Percentiles rank a stretch among this genome's conserved stretches.
These are phyloP conservation scores for Orchestes rusci DNA, from an alignment of 2,888 invertebrate genomes.

Conservation along the genomic window DNA sequence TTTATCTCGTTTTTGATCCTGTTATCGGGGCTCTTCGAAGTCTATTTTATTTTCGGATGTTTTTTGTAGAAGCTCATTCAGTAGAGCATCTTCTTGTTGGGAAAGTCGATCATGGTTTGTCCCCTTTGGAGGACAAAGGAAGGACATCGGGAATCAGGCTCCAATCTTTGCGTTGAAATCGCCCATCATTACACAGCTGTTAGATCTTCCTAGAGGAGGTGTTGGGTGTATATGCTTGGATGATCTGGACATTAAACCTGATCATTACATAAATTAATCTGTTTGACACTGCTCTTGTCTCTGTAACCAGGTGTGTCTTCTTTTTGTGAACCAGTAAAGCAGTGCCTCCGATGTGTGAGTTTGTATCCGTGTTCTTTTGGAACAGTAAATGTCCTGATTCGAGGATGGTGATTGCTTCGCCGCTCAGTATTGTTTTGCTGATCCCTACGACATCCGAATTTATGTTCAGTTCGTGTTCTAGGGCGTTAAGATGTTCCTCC, in stretches of 20 bases:
- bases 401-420: not conserved
- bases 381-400: not conserved
- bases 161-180: not conserved
- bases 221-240: not conserved
- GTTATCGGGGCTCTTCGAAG: too few relatives aligned
- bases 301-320: too few relatives aligned
- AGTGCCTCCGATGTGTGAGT: not conserved
- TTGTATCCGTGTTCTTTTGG: too few relatives aligned
- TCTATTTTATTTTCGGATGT: too few relatives aligned
- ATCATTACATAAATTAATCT: not conserved
- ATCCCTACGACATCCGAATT: not conserved
- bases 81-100: too few relatives aligned
- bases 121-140: not conserved
- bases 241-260: not conserved
- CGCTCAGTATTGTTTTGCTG: not conserved
- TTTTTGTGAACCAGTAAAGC: conserved; percentile 1
- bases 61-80: too few relatives aligned
- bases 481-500: not conserved
- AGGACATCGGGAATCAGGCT: not conserved
- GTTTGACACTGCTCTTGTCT: not conserved
- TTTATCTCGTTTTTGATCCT: too few relatives aligned
- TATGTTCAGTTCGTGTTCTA: conserved; percentile 1
- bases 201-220: not conserved
- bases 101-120: not conserved
- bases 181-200: not conserved